A percentile compares a stretch with the other conserved stretches of the same genome.
Evolutionary conservation across 1,140 invertebrate species (phyloP).

Genomic region (Drosophila hydei): DNA sequence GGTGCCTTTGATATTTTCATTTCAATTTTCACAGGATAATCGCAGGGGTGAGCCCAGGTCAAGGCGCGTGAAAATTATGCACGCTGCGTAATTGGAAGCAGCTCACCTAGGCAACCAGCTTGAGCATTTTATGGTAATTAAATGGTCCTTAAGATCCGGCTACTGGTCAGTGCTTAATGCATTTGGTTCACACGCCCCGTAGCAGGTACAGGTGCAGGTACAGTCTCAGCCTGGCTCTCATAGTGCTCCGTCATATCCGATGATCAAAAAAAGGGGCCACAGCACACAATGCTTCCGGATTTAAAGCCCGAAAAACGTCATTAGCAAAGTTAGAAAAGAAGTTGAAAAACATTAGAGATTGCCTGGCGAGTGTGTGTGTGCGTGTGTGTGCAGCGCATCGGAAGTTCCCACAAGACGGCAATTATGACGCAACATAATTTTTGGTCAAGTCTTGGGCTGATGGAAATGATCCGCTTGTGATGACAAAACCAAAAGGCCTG

Average conservation of each 20-base stretch:
- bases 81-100: constrained; percentile 40
- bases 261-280: constrained; percentile 17
- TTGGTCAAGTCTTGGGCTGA: constrained; percentile 41
- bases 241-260: constrained; percentile 69
- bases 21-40: constrained; percentile 52
- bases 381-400: constrained; percentile 40
- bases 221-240: constrained; percentile 1
- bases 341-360: constrained; percentile 11
- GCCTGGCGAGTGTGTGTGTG: constrained; percentile 5
- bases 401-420: constrained; percentile 74
- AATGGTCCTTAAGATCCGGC: constrained; percentile 41
- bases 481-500: constrained; percentile 26
- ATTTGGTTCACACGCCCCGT: constrained; percentile 63
- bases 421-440: constrained; percentile 79
- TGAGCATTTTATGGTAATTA: constrained; percentile 68
- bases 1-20: constrained; percentile 28
- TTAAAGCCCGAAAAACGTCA: constrained; percentile 69
- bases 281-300: constrained; percentile 60
- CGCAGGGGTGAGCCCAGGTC: constrained; percentile 25
- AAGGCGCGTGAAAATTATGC: constrained; percentile 74
- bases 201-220: constrained; percentile 20
- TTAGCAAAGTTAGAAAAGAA: constrained; percentile 51
- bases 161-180: constrained; percentile 18
- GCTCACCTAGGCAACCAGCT: constrained; percentile 54
- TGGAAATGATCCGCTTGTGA: constrained; percentile 15